Base-by-base conservation (phyloP, 1,140 invertebrate species). In the Sycophila sp. region DNA sequence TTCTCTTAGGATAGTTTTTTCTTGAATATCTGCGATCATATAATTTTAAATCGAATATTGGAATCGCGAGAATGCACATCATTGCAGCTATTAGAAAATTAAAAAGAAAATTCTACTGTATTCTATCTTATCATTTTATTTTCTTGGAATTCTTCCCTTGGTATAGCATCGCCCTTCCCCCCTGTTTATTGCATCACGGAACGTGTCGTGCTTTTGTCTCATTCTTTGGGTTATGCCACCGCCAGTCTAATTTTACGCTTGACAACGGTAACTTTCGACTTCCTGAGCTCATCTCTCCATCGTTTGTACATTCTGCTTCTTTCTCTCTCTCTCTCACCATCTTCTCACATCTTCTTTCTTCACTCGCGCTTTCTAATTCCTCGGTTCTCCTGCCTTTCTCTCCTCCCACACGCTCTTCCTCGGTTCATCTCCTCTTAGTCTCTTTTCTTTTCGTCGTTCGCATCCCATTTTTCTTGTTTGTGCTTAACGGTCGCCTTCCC, bases 381-480 rank as follows among this genome's bases (percentile, higher is more conserved):
- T 49, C 32, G 6, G 13, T 8, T 47, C 60, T 38, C 26, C 19
- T 32, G 30, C 53, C n/a, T 60, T 7, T 38, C 47, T 55, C 42
- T 47, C 45, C 62, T 30, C 42, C 1, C 15, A 17, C 26, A 2
- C 19, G n/a, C 19, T 26, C 30, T 17, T 15, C 40, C 17, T 11
- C 40, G n/a, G n/a, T n/a, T n/a, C n/a, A n/a, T n/a, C n/a, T n/a
- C 8, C 26, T 55, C 38, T 32, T 17, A 13, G 4, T 51, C 30
- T 59, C 24, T 53, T 40, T 71, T 64, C 60, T 49, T 64, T 58
- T 49, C 49, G 19, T 49, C 60, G 58, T 64, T 64, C 28, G 38
- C 22, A 49, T 59, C 32, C 51, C 28, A 68, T 68, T 59, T 59
- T 68, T 68, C 65, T 68, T 68, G 55, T 56, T 68, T n/a, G 53